phyloP scores from a whole-genome alignment of 35 echinoderm and acorn worm species.

The Strongylocentrotus purpuratus region DNA sequence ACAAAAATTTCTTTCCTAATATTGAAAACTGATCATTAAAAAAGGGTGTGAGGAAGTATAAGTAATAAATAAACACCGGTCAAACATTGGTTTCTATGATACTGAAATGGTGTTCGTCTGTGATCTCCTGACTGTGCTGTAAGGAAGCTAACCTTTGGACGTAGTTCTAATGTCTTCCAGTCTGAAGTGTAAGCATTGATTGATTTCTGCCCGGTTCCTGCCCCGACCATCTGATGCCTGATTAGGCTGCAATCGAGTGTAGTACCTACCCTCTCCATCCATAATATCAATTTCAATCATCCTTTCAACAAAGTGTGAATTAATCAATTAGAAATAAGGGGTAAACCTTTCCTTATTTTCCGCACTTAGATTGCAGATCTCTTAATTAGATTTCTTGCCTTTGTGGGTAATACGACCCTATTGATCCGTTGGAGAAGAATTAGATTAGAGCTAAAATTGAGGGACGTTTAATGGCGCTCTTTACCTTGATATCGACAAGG shows the following conservation, averaged over 20 bases:
- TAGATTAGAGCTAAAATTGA: neutral
- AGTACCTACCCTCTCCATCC: neutral
- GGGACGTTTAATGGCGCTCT: neutral
- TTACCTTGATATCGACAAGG: neutral
- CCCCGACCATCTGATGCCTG: constrained; percentile 23
- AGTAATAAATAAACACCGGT: too few relatives aligned
- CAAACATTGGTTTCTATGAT: too few relatives aligned
- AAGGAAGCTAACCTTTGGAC: too few relatives aligned
- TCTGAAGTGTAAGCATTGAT: constrained; percentile 25
- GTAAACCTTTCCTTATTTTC: neutral
- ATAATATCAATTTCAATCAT: constrained; percentile 6
- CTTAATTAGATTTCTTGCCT: neutral
- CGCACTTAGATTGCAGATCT: neutral
- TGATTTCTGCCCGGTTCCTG: constrained; percentile 26
- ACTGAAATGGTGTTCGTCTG: too few relatives aligned
- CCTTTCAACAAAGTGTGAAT: constrained; percentile 11
- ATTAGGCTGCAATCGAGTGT: constrained; percentile 20
- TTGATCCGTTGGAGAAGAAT: neutral
- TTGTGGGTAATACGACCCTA: neutral
- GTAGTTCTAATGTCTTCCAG: neutral
- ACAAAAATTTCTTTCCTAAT: too few relatives aligned
- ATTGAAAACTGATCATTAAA: too few relatives aligned
- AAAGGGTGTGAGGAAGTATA: too few relatives aligned
- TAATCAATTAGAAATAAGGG: constrained; percentile 13
- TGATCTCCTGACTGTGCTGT: too few relatives aligned